A percentile compares a stretch with the other conserved stretches of the same genome.
These are phyloP conservation scores for Drosophila burlai DNA, from an alignment of 1,140 invertebrate genomes.

Conservation along the genomic window DNA sequence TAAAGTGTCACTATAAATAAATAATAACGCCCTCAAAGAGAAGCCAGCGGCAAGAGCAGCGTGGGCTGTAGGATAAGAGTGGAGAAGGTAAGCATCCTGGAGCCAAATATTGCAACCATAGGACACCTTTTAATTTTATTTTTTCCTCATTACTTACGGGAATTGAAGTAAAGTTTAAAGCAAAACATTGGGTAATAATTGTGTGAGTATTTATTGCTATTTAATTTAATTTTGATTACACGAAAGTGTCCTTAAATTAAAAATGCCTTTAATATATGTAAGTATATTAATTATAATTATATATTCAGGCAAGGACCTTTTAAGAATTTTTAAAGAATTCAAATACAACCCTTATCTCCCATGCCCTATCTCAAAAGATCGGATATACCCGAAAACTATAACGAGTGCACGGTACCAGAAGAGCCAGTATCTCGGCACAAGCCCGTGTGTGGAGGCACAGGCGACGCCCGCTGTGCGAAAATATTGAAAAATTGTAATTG, in stretches of 20 bases:
- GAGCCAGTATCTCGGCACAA: slow-evolving; percentile 12
- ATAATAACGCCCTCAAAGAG: slow-evolving; percentile 80
- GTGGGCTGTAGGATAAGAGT: neutral
- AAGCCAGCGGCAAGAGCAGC: slow-evolving; percentile 11
- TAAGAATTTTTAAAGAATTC: neutral
- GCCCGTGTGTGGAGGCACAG: slow-evolving; percentile 13
- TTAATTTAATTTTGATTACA: neutral
- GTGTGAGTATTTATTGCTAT: neutral
- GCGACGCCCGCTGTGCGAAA: slow-evolving; percentile 71
- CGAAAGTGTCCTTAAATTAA: neutral
- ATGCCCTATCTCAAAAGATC: neutral
- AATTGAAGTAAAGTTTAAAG: neutral
- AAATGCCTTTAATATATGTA: neutral
- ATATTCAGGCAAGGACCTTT: neutral
- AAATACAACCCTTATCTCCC: neutral
- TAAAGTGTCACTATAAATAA: slow-evolving; percentile 84
- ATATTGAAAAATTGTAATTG: slow-evolving; percentile 84
- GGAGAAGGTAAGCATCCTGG: neutral
- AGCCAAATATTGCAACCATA: neutral
- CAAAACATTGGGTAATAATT: neutral
- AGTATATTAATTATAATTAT: too few species aligned
- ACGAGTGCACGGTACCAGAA: slow-evolving; percentile 15
- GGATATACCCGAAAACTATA: slow-evolving; percentile 17
- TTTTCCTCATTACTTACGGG: neutral
- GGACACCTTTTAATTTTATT: neutral